phyloP scores from a whole-genome alignment of 2,888 invertebrate species.

The Autographa gamma region DNA sequence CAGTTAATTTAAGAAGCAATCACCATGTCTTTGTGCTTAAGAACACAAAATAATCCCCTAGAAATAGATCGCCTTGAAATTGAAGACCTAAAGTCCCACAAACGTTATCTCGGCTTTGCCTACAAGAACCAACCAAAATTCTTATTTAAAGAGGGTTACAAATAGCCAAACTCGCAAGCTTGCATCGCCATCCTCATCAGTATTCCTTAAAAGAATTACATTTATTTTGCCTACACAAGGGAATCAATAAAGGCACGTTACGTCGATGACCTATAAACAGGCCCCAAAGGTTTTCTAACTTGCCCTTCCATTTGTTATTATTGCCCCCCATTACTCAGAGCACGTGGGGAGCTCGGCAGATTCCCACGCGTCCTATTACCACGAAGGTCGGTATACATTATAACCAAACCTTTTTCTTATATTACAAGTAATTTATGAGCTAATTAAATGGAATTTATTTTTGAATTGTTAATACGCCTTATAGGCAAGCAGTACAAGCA shows the following conservation, averaged over 20 bases:
- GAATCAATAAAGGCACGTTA: slow-evolving; percentile 56
- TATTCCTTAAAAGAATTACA: slow-evolving; percentile 44
- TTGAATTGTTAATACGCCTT: not conserved
- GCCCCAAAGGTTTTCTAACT: slow-evolving; percentile 51
- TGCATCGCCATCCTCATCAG: slow-evolving; percentile 43
- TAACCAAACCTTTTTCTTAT: slow-evolving; percentile 61
- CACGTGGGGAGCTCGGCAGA: slow-evolving; percentile 56
- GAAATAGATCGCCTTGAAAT: slow-evolving; percentile 40
- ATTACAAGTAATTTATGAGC: slow-evolving; percentile 35
- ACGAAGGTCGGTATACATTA: slow-evolving; percentile 57
- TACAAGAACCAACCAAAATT: slow-evolving; percentile 5
- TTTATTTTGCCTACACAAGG: slow-evolving; percentile 54
- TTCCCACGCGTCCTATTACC: slow-evolving; percentile 69
- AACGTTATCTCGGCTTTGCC: slow-evolving; percentile 37
- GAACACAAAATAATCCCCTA: slow-evolving; percentile 24
- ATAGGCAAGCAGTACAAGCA: not conserved
- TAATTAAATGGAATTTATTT: slow-evolving; percentile 38
- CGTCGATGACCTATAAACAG: slow-evolving; percentile 63
- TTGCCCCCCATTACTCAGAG: slow-evolving; percentile 66
- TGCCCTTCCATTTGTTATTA: slow-evolving; percentile 68
- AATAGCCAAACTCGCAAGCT: slow-evolving; percentile 18
- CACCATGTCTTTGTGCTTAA: not conserved
- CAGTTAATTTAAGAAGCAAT: too few species aligned
- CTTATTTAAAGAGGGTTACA: not conserved
- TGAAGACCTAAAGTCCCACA: slow-evolving; percentile 50